Evolutionary conservation across 2,113 vertebrate species (phyloP).

Genomic region (Hippoglossus stenolepis): DNA sequence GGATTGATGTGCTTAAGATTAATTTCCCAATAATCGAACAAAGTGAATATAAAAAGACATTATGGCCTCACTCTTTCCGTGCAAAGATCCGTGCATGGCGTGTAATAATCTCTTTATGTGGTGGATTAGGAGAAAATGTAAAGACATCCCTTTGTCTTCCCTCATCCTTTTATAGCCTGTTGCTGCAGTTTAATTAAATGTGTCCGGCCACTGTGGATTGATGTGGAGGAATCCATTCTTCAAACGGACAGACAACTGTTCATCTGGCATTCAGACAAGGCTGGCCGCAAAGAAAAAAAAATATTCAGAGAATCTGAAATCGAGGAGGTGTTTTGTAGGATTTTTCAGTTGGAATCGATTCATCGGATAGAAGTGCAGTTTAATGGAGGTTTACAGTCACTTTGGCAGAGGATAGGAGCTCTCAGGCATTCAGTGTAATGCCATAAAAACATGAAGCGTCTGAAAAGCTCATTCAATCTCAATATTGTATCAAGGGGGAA

Average conservation of each 20-base stretch:
- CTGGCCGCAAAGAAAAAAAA: neutral
- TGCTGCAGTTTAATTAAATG: constrained; percentile 28
- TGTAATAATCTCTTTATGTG: constrained; percentile 12
- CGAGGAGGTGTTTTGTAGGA: neutral
- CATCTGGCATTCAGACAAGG: neutral
- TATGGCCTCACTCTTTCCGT: neutral
- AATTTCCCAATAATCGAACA: constrained; percentile 4
- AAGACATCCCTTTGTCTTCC: constrained; percentile 2
- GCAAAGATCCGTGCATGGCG: neutral
- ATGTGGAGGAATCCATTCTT: constrained; percentile 17
- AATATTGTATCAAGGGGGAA: neutral
- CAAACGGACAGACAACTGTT: constrained; percentile 18
- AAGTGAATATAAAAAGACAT: neutral
- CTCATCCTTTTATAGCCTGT: neutral
- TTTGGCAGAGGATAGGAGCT: constrained; percentile 17
- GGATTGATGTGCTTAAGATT: neutral
- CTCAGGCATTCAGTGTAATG: constrained; percentile 22
- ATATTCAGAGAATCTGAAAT: neutral
- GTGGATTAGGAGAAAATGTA: neutral
- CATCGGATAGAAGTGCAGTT: constrained; percentile 20
- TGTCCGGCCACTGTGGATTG: constrained; percentile 9
- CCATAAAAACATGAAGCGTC: constrained; percentile 15
- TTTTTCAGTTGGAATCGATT: constrained; percentile 5
- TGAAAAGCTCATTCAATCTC: constrained; percentile 19
- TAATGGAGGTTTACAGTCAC: constrained; percentile 38